Conservation (phyloP, 2,888 invertebrate genomes). For the Protophormia terraenovae region DNA sequence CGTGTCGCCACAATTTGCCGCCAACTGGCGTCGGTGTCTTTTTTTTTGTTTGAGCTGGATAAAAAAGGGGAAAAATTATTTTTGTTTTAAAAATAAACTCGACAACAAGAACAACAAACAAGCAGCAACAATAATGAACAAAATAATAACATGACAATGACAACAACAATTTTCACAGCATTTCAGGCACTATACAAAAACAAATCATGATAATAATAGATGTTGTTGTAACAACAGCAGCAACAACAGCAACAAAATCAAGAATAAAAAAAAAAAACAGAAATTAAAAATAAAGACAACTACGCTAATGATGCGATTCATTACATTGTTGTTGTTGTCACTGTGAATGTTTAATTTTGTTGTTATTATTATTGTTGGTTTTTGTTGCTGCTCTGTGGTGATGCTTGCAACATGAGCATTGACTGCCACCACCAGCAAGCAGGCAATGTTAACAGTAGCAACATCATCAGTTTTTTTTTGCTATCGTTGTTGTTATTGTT, state of each 20-base stretch:
- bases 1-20: slow-evolving; percentile 79
- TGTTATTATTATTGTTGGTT: not conserved
- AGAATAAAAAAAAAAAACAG: too few species aligned
- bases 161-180: slow-evolving; percentile 63
- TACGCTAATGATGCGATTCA: slow-evolving; percentile 74
- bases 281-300: too few species aligned
- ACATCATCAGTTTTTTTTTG: slow-evolving; percentile 12
- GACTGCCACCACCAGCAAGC: slow-evolving; percentile 14
- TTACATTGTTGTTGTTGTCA: slow-evolving; percentile 67
- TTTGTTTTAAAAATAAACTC: slow-evolving; percentile 66
- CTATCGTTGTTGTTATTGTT: not conserved
- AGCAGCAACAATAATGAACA: too few species aligned
- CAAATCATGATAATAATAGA: not conserved
- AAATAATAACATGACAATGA: slow-evolving; percentile 69
- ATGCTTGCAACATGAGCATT: slow-evolving; percentile 41
- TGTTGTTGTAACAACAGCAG: slow-evolving; percentile 9
- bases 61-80: slow-evolving; percentile 72
- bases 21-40: slow-evolving; percentile 74
- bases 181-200: slow-evolving; percentile 35
- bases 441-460: slow-evolving; percentile 8
- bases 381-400: not conserved
- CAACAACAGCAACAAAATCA: slow-evolving; percentile 20
- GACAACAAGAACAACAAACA: slow-evolving; percentile 56
- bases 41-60: slow-evolving; percentile 49
- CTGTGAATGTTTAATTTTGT: slow-evolving; percentile 17